Evolutionary conservation across 2,888 invertebrate species (phyloP), one percentile per base, ranked within the genome.

Genomic region (Drosophila suboccidentalis): DNA sequence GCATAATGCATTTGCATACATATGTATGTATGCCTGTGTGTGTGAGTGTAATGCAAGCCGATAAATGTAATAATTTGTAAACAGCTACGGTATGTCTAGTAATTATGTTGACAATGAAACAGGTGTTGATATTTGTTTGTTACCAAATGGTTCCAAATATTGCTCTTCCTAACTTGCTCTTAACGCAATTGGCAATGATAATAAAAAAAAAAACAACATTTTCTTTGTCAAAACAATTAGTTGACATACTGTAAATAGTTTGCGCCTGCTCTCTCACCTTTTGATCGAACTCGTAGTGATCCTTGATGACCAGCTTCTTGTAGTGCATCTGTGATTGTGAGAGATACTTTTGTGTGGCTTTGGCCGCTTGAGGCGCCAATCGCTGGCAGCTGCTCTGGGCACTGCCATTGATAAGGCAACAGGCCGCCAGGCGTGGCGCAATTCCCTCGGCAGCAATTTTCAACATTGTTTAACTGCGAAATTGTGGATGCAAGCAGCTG

Each of bases 281-380:
- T 80, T 94, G 94, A 73, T 96, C 94, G 92, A 97, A 97, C 80
- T 96, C 96, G 69, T 95, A 95, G 90, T 96, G 96, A 92, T 95
- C 95, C 88, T 95, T 95, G 79, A 97, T 95, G 82, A 94, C 84
- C 81, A 94, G 91, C 71, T 90, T 91, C 64, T 91, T 92, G 13
- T 69, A 69, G 43, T 66, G 78, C 43, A 59, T 62, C 51, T 91
- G 90, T 13, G 90, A 87, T 57, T 91, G 92, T 41, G 92, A 90
- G 44, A 92, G 75, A 55, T 61, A 85, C 59, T 91, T 91, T 47
- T 88, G 91, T 32, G 84, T 85, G 41, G 78, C 85, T 29, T 78
- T 69, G 11, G 84, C 80, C 2, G 83, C 82, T 11, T 81, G 70
- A 0, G 91, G 90, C 6, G 85, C 81, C 43, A 85, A 38, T 34